Conservation (phyloP, 2,113 vertebrate genomes). For the Tragelaphus imberbis region DNA sequence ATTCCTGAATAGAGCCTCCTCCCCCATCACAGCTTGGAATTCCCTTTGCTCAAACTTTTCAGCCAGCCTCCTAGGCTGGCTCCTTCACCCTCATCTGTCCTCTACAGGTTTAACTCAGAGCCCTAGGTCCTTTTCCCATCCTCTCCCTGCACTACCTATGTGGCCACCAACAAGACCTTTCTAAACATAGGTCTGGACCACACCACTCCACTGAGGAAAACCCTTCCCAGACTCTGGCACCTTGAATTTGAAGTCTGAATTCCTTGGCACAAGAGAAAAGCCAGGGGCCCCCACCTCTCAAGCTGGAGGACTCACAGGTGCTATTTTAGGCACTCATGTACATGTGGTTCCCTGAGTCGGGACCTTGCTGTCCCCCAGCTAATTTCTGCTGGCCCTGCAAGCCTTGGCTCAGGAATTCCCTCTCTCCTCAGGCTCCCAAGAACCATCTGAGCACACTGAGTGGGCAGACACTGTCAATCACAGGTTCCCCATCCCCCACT, state of each 20-base stretch:
- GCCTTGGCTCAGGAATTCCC: conserved; percentile 25
- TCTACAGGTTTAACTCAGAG: neutral
- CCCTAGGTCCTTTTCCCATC: neutral
- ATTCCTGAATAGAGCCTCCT: conserved; percentile 9
- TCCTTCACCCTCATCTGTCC: neutral
- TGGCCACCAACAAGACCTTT: neutral
- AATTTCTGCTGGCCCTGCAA: conserved; percentile 32
- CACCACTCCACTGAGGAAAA: neutral
- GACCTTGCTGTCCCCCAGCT: conserved; percentile 22
- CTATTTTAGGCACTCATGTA: conserved; percentile 52
- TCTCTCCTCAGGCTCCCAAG: neutral
- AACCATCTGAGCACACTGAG: neutral
- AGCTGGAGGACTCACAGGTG: conserved; percentile 48
- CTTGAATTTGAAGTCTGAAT: neutral
- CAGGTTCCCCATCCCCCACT: neutral
- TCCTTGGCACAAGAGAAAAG: neutral
- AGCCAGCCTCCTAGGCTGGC: neutral
- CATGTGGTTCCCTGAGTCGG: neutral
- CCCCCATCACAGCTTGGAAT: neutral
- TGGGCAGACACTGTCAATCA: neutral
- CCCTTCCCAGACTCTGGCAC: neutral
- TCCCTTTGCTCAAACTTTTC: conserved; percentile 9
- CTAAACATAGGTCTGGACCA: conserved; percentile 16
- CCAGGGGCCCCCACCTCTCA: conserved; percentile 4
- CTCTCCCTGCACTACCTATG: neutral